phyloP scores from a whole-genome alignment of 2,888 invertebrate species.

The Tachina grossa region DNA sequence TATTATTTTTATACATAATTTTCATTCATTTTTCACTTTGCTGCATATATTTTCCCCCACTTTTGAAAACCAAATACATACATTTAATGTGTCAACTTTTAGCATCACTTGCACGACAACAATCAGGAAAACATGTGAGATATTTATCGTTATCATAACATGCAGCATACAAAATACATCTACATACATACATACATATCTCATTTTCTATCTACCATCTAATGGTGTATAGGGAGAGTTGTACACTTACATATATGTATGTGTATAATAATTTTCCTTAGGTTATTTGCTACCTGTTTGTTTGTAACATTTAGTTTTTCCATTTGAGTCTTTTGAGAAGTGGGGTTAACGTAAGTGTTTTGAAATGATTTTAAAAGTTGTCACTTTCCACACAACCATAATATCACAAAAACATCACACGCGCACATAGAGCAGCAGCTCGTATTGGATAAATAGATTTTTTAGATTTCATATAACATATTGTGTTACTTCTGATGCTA shows the following conservation, averaged over 20 bases:
- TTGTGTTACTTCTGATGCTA: background rate
- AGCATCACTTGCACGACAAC: constrained; percentile 7
- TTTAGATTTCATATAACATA: background rate
- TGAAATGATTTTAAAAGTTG: constrained; percentile 65
- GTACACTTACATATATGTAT: constrained; percentile 27
- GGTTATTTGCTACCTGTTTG: constrained; percentile 34
- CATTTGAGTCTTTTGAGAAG: constrained; percentile 9
- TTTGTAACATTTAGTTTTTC: constrained; percentile 10
- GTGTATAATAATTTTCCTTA: constrained; percentile 55
- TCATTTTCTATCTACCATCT: constrained; percentile 4
- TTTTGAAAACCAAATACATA: background rate
- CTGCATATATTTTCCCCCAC: background rate
- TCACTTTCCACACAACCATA: constrained; percentile 52
- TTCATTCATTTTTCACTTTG: constrained; percentile 3
- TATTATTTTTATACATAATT: background rate
- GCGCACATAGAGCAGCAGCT: background rate
- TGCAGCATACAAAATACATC: constrained; percentile 8
- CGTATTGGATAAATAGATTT: constrained; percentile 15
- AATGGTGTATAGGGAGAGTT: constrained; percentile 1
- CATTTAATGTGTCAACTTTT: constrained; percentile 49
- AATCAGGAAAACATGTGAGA: constrained; percentile 54
- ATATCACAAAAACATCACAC: background rate
- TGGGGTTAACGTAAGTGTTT: constrained; percentile 64
- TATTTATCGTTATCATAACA: constrained; percentile 37
- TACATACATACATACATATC: background rate